phyloP scores from a whole-genome alignment of 2,888 invertebrate species.

The Notodonta dromedarius region DNA sequence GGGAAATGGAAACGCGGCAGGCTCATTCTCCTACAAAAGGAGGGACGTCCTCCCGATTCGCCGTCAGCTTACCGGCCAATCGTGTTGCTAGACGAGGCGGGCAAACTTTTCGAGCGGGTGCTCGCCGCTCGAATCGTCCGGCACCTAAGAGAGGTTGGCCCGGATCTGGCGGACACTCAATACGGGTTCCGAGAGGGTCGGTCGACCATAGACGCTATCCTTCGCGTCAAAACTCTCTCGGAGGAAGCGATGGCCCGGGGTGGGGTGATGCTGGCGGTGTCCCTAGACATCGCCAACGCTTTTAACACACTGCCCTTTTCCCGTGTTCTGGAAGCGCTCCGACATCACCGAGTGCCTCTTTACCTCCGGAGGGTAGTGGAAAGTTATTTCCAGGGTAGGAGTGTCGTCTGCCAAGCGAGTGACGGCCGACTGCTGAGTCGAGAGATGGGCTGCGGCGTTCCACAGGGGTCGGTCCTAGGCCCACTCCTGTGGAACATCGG shows the following conservation, averaged over 20 bases:
- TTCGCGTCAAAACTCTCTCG: conserved; percentile 7
- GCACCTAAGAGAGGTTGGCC: conserved; percentile 1
- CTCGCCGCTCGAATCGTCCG: conserved; percentile 1
- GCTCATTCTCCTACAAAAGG: conserved; percentile 16
- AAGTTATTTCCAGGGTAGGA: conserved; percentile 14
- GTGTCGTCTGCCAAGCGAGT: neutral
- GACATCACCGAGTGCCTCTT: conserved; percentile 23
- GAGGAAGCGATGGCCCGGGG: conserved; percentile 16
- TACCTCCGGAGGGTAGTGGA: conserved; percentile 18
- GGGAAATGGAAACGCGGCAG: conserved; percentile 8
- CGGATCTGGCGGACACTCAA: conserved; percentile 10
- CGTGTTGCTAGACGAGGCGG: conserved; percentile 19
- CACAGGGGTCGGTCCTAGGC: conserved; percentile 17
- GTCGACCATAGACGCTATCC: conserved; percentile 16
- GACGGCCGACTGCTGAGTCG: neutral
- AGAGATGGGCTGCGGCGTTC: conserved; percentile 21
- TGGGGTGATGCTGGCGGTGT: conserved; percentile 26
- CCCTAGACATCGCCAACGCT: conserved; percentile 33
- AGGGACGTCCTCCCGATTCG: conserved; percentile 12
- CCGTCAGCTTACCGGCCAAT: conserved; percentile 19
- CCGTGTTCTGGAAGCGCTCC: conserved; percentile 29
- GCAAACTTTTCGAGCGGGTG: conserved; percentile 11
- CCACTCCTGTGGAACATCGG: too few relatives aligned
- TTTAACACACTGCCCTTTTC: conserved; percentile 36
- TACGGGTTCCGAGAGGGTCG: conserved; percentile 16